Evolutionary conservation across 2,113 vertebrate species (phyloP), one percentile per base, ranked within the genome.

Genomic region (Pungitius pungitius): DNA sequence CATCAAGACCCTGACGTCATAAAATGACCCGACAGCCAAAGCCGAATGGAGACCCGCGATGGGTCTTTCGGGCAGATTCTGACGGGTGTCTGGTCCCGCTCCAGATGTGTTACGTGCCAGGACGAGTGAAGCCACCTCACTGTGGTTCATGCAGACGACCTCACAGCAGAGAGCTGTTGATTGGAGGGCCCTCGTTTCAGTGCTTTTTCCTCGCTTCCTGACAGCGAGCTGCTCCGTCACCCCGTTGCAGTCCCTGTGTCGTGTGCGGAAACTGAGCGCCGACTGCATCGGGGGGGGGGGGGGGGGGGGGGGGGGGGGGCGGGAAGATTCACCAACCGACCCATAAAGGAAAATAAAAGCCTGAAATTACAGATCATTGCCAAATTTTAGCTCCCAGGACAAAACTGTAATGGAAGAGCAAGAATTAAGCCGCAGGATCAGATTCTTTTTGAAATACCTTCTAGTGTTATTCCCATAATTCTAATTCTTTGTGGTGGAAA

Each of bases 191-290:
- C 37, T 43, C 14, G 24, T 35, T 65, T 30, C 6, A n/a, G n/a
- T n/a, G n/a, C n/a, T n/a, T n/a, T 24, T 55, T 22, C 24, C 30
- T 14, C 17, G 62, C 14, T 58, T 58, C 13, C 45, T 26, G 47
- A 80, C 74, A 52, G 47, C 11, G 74, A 84, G 69, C 67, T 43
- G 73, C 51, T 77, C 18, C 42, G 78, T 75, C 76, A 66, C 26
- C 24, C 14, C 4, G 52, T 52, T 66, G 78, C 80, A 84, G n/a
- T n/a, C n/a, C n/a, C n/a, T 69, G 79, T 82, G 73, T 40, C 18
- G 60, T 51, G 49, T 52, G 47, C 35, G n/a, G 74, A 61, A 75
- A 70, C 56, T 30, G 4, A 8, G 18, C 3, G 47, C 27, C 39
- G 71, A 71, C 39, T 77, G 61, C 73, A 75, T 75, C 62, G 52